Evolutionary conservation across 1,140 invertebrate genomes (phyloP), one percentile per base, ranked within the genome.

Genomic region (Notospermus geniculatus): DNA sequence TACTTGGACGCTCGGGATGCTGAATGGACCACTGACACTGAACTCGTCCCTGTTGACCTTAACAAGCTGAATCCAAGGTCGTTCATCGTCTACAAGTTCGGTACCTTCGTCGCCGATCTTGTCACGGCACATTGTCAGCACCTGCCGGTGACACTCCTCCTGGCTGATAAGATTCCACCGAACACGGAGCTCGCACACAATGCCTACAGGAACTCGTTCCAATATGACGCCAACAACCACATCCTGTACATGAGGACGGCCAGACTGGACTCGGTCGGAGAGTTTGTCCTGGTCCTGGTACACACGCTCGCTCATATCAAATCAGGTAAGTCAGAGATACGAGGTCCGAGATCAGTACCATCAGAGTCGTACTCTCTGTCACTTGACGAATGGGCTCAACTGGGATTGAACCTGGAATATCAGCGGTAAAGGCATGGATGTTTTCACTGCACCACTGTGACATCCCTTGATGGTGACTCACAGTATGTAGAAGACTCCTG

Each of bases 61-160:
- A 77, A 74, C 59, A 74, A 72, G 52, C 62, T 79, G 2, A 68
- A 70, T 65, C 67, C 74, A n/a, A 64, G 77, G 39, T 68, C 67
- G 25, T 78, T 79, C 54, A 72, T 79, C 54, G 69, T 79, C 9
- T 79, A 79, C 68, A 79, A 79, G 68, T 79, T 77, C 64, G 77
- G 74, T 17, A 73, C 66, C 56, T 77, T 76, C 62, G 66, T 77
- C 0, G 60, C 68, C 1, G 71, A 74, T 27, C 62, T 77, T 28
- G 65, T 79, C 1, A 56, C 70, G 0, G 62, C 65, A 15, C 70
- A 73, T 19, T 78, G 75, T 59, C 67, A 68, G 25, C 73, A 75
- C 53, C 36, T 62, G 19, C 75, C 76, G 28, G 66, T 79, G 19
- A 79, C 74, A 4, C 65, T 79, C 7, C 68, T 79, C 11, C 60